Evolutionary conservation across 2,888 invertebrate species (phyloP).

Genomic region (Troilus luridus): DNA sequence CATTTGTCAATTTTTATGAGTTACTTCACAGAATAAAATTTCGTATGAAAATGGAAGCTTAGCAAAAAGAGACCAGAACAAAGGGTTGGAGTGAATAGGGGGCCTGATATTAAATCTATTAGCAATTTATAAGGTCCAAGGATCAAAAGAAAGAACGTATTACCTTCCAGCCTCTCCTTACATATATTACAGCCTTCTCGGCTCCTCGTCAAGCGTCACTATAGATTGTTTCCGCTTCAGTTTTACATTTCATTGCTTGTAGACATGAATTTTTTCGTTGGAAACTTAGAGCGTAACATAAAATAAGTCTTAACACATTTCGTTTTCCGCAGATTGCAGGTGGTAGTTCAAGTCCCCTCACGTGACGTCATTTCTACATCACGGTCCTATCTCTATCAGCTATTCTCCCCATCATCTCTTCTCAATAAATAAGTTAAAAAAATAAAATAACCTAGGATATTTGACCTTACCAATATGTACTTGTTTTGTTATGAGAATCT

Average conservation of each 20-base stretch:
- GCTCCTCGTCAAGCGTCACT: background rate
- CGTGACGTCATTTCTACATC: no score
- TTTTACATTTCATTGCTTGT: constrained; percentile 11
- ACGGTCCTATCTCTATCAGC: no score
- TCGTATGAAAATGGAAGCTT: constrained; percentile 43
- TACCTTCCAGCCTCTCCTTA: constrained; percentile 16
- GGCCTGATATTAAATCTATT: constrained; percentile 51
- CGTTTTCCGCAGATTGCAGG: no score
- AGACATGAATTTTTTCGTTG: background rate
- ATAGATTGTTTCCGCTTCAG: background rate
- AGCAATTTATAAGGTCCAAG: constrained; percentile 54
- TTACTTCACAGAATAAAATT: constrained; percentile 20
- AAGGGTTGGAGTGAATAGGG: constrained; percentile 1
- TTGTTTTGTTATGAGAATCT: no score
- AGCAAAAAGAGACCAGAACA: constrained; percentile 21
- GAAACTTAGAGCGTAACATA: no score
- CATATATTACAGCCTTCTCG: constrained; percentile 20
- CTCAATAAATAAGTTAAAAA: no score
- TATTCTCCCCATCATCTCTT: no score
- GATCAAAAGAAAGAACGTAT: constrained; percentile 50
- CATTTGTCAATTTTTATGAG: constrained; percentile 21
- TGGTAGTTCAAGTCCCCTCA: no score
- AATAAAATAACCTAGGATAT: no score
- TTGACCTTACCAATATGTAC: no score
- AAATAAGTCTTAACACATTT: no score